phyloP scores from a whole-genome alignment of 2,797 vertebrate genomes.

The Chaunax sp. region DNA sequence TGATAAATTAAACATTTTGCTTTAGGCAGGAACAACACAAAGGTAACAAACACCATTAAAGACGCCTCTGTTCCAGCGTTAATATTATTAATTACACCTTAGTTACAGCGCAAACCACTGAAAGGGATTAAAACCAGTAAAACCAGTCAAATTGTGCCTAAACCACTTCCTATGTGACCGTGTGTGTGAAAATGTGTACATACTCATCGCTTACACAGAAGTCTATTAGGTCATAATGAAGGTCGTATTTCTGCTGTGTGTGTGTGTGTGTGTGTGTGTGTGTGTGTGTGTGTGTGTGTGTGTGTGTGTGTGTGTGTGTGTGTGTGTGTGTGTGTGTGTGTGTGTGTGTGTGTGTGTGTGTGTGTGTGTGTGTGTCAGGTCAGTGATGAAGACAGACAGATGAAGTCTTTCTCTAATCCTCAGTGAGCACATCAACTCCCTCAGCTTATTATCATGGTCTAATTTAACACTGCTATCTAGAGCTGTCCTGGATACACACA shows the following conservation, averaged over 20 bases:
- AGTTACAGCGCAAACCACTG: no score
- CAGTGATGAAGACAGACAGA: conserved; percentile 77
- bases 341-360: conserved; percentile 14
- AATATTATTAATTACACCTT: no score
- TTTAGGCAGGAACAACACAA: no score
- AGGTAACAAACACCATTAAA: no score
- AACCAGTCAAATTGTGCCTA: conserved; percentile 3
- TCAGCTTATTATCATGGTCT: conserved; percentile 85
- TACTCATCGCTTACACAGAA: neutral
- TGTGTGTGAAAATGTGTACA: neutral
- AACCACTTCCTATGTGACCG: conserved; percentile 3
- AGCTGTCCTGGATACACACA: conserved; percentile 80
- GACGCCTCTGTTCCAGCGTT: no score
- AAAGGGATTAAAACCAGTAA: neutral
- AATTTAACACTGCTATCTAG: conserved; percentile 84
- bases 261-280: conserved; percentile 1
- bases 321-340: neutral
- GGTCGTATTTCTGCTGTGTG: neutral
- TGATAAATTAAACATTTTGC: no score
- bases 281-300: neutral
- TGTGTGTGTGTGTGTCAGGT: conserved; percentile 67
- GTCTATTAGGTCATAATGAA: conserved; percentile 10
- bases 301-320: conserved; percentile 4
- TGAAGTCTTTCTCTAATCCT: conserved; percentile 66
- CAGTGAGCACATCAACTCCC: conserved; percentile 79